phyloP scores from a whole-genome alignment of 2,888 invertebrate genomes.

The Scaptodrosophila latifasciaeformis region DNA sequence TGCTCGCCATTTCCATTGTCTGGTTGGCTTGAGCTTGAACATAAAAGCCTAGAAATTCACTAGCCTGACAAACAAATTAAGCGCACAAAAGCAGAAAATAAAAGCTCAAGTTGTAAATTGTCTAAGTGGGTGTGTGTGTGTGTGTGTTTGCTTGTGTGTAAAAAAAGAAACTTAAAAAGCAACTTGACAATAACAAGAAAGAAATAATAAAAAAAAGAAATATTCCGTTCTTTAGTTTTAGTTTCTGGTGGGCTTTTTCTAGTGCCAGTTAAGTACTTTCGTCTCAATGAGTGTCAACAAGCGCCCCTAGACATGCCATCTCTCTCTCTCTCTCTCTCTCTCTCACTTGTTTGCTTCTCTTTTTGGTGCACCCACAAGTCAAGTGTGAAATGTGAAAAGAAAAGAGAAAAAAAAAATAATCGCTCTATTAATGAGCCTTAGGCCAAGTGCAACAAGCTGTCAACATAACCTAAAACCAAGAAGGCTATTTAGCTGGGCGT shows the following conservation, averaged over 20 bases:
- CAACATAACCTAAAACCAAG: constrained; percentile 50
- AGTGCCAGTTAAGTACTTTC: constrained; percentile 65
- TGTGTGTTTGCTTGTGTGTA: too few species aligned
- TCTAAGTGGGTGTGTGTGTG: not conserved
- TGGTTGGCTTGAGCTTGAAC: constrained; percentile 21
- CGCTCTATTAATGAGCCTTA: constrained; percentile 62
- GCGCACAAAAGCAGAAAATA: constrained; percentile 58
- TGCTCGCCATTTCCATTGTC: constrained; percentile 35
- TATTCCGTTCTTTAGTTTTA: not conserved
- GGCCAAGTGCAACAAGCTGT: constrained; percentile 68
- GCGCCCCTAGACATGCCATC: constrained; percentile 37
- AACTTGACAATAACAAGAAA: constrained; percentile 35
- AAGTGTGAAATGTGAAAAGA: constrained; percentile 13
- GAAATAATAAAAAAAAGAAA: not conserved
- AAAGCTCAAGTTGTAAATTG: constrained; percentile 36
- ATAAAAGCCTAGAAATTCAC: constrained; percentile 46
- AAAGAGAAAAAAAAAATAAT: constrained; percentile 49
- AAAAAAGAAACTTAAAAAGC: constrained; percentile 23
- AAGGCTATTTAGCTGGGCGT: constrained; percentile 34
- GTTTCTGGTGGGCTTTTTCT: constrained; percentile 41
- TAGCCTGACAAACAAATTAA: constrained; percentile 62
- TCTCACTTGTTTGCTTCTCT: not conserved
- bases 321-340: constrained; percentile 3
- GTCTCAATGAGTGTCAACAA: constrained; percentile 69
- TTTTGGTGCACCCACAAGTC: constrained; percentile 2